phyloP scores from a whole-genome alignment of 2,113 vertebrate species.

The Monarcha castaneiventris region DNA sequence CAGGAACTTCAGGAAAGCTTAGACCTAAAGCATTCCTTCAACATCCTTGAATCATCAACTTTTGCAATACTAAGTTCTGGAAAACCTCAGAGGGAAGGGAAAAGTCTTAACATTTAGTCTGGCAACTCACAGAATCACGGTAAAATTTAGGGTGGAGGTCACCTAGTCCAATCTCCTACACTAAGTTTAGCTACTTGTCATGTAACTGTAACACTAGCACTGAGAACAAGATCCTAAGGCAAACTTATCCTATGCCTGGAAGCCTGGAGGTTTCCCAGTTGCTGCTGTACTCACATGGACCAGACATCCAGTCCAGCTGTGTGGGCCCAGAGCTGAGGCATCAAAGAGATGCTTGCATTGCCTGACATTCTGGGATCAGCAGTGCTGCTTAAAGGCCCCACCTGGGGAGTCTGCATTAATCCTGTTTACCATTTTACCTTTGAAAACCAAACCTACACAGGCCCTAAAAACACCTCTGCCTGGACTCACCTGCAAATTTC shows the following conservation, averaged over 20 bases:
- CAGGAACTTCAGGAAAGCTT: neutral
- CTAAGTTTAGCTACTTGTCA: neutral
- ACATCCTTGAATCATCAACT: neutral
- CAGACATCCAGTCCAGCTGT: neutral
- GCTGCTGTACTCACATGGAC: neutral
- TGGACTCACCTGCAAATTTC: neutral
- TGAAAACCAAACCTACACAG: neutral
- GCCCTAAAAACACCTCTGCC: neutral
- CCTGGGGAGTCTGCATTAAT: neutral
- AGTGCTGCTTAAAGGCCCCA: neutral
- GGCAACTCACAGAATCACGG: neutral
- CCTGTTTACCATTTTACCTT: neutral
- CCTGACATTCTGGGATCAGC: neutral
- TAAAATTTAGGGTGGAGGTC: neutral
- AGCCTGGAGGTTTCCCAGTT: neutral
- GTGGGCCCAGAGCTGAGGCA: neutral
- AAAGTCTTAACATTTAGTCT: neutral
- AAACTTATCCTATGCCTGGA: neutral
- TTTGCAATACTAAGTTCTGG: neutral
- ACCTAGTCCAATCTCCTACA: neutral
- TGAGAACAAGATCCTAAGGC: neutral
- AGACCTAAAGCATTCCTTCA: neutral
- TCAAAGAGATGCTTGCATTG: rapidly evolving
- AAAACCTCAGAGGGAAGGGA: neutral
- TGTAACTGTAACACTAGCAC: neutral